Conservation (phyloP, 2,888 invertebrate genomes). For the Nysson spinosus region DNA sequence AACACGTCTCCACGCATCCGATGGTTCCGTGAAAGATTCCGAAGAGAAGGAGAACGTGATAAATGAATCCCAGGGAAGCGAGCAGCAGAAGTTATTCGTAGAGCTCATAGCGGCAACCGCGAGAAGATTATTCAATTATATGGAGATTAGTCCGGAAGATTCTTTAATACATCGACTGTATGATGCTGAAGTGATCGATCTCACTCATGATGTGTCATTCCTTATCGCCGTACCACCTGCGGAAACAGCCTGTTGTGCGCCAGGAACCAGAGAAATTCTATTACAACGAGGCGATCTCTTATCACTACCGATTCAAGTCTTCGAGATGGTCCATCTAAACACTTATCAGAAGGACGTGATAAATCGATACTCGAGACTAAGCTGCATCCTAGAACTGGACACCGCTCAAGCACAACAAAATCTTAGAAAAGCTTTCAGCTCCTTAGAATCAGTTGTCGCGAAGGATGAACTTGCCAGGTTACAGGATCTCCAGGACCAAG, state of each 20-base stretch:
- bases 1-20: slow-evolving; percentile 70
- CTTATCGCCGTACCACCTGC: slow-evolving; percentile 94
- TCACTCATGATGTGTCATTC: slow-evolving; percentile 93
- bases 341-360: slow-evolving; percentile 96
- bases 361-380: slow-evolving; percentile 93
- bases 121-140: slow-evolving; percentile 87
- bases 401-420: slow-evolving; percentile 94
- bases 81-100: slow-evolving; percentile 89
- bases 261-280: slow-evolving; percentile 90
- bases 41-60: slow-evolving; percentile 72
- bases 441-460: slow-evolving; percentile 90
- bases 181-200: slow-evolving; percentile 95
- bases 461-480: slow-evolving; percentile 90
- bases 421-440: slow-evolving; percentile 96
- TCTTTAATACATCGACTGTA: slow-evolving; percentile 89
- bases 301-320: slow-evolving; percentile 94
- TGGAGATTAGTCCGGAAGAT: slow-evolving; percentile 86
- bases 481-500: slow-evolving; percentile 89
- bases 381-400: slow-evolving; percentile 95
- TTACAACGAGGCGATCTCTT: slow-evolving; percentile 91
- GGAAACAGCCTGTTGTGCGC: slow-evolving; percentile 94
- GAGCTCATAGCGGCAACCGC: slow-evolving; percentile 87
- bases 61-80: slow-evolving; percentile 78
- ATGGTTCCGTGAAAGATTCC: slow-evolving; percentile 76
- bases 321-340: slow-evolving; percentile 95